Evolutionary conservation across 2,113 vertebrate species (phyloP).

Genomic region (Rhinopomastus cyanomelas): DNA sequence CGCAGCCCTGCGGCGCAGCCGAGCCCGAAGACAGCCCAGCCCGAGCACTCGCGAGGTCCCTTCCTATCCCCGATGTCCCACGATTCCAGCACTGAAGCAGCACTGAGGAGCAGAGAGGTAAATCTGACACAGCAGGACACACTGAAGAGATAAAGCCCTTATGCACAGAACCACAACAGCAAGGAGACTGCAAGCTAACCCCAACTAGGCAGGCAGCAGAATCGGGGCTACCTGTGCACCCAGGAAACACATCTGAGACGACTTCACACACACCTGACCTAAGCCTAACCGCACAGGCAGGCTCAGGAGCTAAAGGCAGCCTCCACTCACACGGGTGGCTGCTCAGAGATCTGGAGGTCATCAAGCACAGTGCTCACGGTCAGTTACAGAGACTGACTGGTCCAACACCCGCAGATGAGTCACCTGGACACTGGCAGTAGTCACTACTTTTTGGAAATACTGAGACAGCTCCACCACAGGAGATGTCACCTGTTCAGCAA

Average conservation of each 20-base stretch:
- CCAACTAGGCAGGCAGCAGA: background rate
- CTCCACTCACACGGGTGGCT: background rate
- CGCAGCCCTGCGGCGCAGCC: accelerated
- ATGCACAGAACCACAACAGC: background rate
- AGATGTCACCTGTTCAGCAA: background rate
- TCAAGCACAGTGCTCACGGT: background rate
- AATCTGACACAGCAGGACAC: background rate
- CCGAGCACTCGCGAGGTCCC: no score
- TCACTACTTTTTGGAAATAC: background rate
- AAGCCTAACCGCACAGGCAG: background rate
- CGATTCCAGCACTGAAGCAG: no score
- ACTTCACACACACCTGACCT: background rate
- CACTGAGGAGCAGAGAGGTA: background rate
- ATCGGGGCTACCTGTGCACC: background rate
- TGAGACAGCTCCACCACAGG: no score
- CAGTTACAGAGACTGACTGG: background rate
- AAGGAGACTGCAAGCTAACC: background rate
- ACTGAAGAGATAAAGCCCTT: background rate
- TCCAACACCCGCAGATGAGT: background rate
- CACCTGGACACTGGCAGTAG: background rate
- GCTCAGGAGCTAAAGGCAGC: background rate
- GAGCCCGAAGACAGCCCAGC: background rate
- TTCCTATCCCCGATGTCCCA: no score
- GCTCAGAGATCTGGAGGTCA: background rate
- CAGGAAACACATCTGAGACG: background rate